Percentiles rank a stretch among this genome's conserved stretches.
phyloP scores from a whole-genome alignment of 1,140 invertebrate species.

The Tetramorium parvispinum region DNA sequence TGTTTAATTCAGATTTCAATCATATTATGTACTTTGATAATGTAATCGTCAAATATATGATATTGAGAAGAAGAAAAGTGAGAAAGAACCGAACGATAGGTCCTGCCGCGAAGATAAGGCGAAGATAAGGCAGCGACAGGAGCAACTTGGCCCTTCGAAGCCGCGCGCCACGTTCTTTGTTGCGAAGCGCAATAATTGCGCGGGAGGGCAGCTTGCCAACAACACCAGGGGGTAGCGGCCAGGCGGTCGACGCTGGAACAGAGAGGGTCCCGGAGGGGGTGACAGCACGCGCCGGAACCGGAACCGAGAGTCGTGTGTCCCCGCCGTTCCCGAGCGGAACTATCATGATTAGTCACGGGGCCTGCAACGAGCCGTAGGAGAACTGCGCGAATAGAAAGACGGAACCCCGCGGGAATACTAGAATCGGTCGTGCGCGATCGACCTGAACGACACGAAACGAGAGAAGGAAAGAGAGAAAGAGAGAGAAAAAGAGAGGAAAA shows the following conservation, averaged over 20 bases:
- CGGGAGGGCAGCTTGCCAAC: constrained; percentile 73
- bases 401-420: constrained; percentile 42
- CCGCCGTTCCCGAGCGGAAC: constrained; percentile 85
- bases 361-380: constrained; percentile 77
- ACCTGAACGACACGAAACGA: constrained; percentile 64
- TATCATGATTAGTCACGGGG: constrained; percentile 86
- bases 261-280: constrained; percentile 48
- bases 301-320: constrained; percentile 86
- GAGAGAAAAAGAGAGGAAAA: constrained; percentile 27
- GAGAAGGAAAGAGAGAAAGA: constrained; percentile 4
- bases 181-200: constrained; percentile 81
- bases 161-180: constrained; percentile 73
- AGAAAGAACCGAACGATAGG: constrained; percentile 34
- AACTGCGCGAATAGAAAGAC: constrained; percentile 66
- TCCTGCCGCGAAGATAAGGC: constrained; percentile 63
- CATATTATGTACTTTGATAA: background rate
- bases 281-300: constrained; percentile 85
- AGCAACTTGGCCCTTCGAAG: constrained; percentile 60
- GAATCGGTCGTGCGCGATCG: constrained; percentile 68
- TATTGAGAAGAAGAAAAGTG: constrained; percentile 1
- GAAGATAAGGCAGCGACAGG: constrained; percentile 67
- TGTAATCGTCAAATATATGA: constrained; percentile 45
- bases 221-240: constrained; percentile 22
- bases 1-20: background rate
- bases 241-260: constrained; percentile 42